phyloP scores from a whole-genome alignment of 2,888 invertebrate genomes.

The Parnassius mnemosyne region DNA sequence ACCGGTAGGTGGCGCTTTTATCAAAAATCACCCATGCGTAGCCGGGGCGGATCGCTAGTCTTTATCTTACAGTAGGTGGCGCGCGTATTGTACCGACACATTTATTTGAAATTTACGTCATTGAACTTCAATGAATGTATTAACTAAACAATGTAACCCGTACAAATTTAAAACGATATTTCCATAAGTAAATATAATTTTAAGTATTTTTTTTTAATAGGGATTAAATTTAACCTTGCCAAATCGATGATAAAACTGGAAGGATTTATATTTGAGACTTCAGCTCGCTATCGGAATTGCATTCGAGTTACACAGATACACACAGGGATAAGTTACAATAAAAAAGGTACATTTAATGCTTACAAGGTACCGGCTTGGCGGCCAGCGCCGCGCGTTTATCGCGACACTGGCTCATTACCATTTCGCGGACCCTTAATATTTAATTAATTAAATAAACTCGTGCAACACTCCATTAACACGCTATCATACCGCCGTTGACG shows the following conservation, averaged over 20 bases:
- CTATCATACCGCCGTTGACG: conserved; percentile 45
- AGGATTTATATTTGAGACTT: not conserved
- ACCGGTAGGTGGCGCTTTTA: too few relatives aligned
- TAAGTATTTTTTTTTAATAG: too few relatives aligned
- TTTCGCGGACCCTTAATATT: conserved; percentile 47
- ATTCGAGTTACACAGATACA: conserved; percentile 14
- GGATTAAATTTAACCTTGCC: not conserved
- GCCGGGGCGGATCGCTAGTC: too few relatives aligned
- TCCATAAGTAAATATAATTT: too few relatives aligned
- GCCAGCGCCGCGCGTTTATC: conserved; percentile 31
- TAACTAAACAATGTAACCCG: too few relatives aligned
- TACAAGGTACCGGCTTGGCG: conserved; percentile 16
- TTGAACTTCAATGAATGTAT: too few relatives aligned
- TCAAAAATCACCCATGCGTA: too few relatives aligned
- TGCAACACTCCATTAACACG: conserved; percentile 52
- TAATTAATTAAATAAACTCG: conserved; percentile 57
- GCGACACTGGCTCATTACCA: conserved; percentile 40
- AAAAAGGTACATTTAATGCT: conserved; percentile 25
- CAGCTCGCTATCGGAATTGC: not conserved
- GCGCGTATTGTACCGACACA: too few relatives aligned
- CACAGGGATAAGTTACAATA: conserved; percentile 10
- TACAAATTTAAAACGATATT: too few relatives aligned
- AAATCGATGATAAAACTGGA: not conserved
- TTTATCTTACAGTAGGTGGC: too few relatives aligned
- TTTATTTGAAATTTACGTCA: too few relatives aligned